A percentile compares a stretch with the other conserved stretches of the same genome.
These are phyloP conservation scores for Falcunculus frontatus DNA, from an alignment of 2,113 vertebrate species.

Conservation along the genomic window DNA sequence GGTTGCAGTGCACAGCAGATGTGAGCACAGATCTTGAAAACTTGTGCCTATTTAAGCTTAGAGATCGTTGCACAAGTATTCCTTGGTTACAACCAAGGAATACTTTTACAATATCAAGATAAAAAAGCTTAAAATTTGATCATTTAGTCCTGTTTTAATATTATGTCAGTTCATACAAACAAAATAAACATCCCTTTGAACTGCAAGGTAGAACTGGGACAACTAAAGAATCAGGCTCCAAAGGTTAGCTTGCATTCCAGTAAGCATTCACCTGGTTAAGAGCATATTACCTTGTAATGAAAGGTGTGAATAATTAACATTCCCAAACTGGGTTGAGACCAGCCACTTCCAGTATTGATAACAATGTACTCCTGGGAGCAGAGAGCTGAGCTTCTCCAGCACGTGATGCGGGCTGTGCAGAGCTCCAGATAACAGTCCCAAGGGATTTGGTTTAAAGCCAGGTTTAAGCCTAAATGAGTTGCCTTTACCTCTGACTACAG, in stretches of 20 bases:
- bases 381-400: background rate
- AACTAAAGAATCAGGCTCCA: background rate
- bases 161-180: background rate
- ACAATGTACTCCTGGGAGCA: accelerated
- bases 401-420: background rate
- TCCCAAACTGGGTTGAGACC: background rate
- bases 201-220: background rate
- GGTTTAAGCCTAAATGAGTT: background rate
- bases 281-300: background rate
- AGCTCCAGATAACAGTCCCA: background rate
- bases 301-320: background rate
- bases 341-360: background rate
- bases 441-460: background rate
- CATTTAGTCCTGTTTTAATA: background rate
- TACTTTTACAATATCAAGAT: background rate
- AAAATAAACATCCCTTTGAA: background rate
- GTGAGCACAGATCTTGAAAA: background rate
- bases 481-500: background rate
- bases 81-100: background rate
- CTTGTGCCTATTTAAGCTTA: background rate
- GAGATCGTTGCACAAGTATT: background rate
- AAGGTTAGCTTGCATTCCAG: background rate
- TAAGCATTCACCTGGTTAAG: background rate
- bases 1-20: background rate
- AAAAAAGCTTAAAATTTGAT: background rate